phyloP scores from a whole-genome alignment of 2,797 vertebrate species.

The Phalloptychus januarius region DNA sequence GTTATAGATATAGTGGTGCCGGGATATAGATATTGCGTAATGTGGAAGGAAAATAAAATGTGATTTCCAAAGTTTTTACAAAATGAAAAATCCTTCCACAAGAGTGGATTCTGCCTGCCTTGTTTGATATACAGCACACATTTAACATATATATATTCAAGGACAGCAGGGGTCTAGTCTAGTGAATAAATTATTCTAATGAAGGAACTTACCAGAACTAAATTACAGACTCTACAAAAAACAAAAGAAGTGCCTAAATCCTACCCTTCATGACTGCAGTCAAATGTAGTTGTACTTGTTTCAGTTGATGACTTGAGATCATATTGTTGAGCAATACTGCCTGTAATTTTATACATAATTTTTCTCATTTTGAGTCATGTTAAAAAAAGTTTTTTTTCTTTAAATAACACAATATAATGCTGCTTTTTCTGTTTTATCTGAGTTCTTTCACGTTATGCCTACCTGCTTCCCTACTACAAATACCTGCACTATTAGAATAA shows the following conservation, averaged over 20 bases:
- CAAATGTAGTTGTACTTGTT: not conserved
- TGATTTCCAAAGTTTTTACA: not conserved
- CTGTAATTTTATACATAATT: not conserved
- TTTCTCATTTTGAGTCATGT: not conserved
- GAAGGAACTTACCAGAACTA: not conserved
- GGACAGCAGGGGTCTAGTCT: too few species aligned
- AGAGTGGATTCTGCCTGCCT: too few species aligned
- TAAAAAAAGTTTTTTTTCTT: not conserved
- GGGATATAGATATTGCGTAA: too few species aligned
- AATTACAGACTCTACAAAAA: not conserved
- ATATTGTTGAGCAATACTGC: not conserved
- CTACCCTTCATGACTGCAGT: not conserved
- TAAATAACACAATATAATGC: not conserved
- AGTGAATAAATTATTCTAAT: too few species aligned
- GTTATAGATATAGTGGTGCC: too few species aligned
- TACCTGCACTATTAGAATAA: slow-evolving; percentile 67
- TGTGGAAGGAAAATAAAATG: not conserved
- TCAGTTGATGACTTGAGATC: not conserved
- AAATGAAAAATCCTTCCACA: too few species aligned
- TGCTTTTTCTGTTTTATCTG: slow-evolving; percentile 56
- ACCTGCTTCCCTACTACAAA: slow-evolving; percentile 58
- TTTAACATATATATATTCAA: not conserved
- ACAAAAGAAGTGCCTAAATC: not conserved
- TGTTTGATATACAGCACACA: not conserved
- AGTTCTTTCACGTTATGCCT: slow-evolving; percentile 53